phyloP scores from a whole-genome alignment of 2,888 invertebrate species.

The Teleogryllus oceanicus region DNA sequence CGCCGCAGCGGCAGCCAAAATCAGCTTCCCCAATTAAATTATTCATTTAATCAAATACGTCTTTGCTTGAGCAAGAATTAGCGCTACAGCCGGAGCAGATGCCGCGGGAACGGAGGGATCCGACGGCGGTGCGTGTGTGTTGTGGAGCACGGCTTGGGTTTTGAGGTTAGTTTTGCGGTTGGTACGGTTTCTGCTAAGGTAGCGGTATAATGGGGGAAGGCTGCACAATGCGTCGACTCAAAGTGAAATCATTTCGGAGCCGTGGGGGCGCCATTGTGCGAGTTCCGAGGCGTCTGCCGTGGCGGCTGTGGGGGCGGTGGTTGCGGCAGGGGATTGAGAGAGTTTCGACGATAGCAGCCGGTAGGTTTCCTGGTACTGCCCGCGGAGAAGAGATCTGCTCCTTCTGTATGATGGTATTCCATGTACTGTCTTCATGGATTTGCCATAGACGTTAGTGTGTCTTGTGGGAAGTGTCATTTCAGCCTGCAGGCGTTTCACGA shows the following conservation, averaged over 20 bases:
- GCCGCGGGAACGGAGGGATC: neutral
- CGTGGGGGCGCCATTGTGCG: neutral
- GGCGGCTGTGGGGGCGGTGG: neutral
- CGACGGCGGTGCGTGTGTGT: neutral
- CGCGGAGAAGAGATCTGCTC: too few relatives aligned
- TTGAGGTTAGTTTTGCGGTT: constrained; percentile 10
- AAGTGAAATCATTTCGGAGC: constrained; percentile 1
- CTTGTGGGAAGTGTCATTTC: too few relatives aligned
- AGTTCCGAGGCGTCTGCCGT: neutral
- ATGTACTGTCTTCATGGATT: too few relatives aligned
- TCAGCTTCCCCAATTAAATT: constrained; percentile 34
- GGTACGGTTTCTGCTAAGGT: constrained; percentile 1
- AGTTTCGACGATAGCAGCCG: neutral
- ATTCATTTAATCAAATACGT: constrained; percentile 37
- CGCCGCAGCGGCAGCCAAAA: constrained; percentile 25
- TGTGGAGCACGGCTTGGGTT: neutral
- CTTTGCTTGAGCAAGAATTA: constrained; percentile 23
- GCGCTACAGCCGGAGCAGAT: neutral
- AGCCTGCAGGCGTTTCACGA: too few relatives aligned
- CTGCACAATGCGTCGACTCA: constrained; percentile 5
- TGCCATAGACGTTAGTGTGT: too few relatives aligned
- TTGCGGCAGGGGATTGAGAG: neutral
- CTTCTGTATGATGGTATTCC: neutral
- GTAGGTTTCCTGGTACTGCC: neutral
- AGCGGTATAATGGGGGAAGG: constrained; percentile 6